These are phyloP conservation scores for Sebastes elongatus DNA, from an alignment of 2,797 vertebrate species.

Conservation along the genomic window DNA sequence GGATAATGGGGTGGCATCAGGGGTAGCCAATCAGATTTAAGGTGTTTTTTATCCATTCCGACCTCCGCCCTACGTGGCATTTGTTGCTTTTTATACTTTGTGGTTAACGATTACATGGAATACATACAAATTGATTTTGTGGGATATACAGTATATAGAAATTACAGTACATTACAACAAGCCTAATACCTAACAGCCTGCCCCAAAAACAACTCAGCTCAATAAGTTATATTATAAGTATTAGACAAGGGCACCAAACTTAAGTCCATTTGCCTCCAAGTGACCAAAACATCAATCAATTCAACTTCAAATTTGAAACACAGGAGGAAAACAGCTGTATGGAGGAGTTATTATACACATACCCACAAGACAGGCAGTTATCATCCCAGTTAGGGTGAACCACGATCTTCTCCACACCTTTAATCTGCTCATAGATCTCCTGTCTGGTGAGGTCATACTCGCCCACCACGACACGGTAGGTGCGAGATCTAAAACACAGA, in stretches of 20 bases:
- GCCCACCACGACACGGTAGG: constrained; percentile 27
- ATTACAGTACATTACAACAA: not conserved
- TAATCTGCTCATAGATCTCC: constrained; percentile 8
- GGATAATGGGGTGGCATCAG: too few relatives aligned
- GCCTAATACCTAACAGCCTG: not conserved
- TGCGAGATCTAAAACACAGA: not conserved
- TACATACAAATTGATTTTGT: too few relatives aligned
- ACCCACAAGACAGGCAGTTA: constrained; percentile 40
- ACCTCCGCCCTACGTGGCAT: not conserved
- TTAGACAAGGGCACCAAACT: not conserved
- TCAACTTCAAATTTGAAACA: not conserved
- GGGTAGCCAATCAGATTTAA: too few relatives aligned
- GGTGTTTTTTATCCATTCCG: too few relatives aligned
- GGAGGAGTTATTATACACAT: not conserved
- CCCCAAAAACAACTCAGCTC: not conserved
- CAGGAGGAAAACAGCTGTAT: not conserved
- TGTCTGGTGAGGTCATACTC: constrained; percentile 17
- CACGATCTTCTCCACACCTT: constrained; percentile 12
- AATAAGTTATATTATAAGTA: not conserved
- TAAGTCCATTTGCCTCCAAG: not conserved
- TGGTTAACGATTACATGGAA: not conserved
- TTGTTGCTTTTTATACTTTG: not conserved
- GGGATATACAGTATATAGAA: not conserved
- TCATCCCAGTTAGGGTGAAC: not conserved
- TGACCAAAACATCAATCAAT: not conserved